Evolutionary conservation across 2,113 vertebrate species (phyloP).

Genomic region (Chitala chitala): DNA sequence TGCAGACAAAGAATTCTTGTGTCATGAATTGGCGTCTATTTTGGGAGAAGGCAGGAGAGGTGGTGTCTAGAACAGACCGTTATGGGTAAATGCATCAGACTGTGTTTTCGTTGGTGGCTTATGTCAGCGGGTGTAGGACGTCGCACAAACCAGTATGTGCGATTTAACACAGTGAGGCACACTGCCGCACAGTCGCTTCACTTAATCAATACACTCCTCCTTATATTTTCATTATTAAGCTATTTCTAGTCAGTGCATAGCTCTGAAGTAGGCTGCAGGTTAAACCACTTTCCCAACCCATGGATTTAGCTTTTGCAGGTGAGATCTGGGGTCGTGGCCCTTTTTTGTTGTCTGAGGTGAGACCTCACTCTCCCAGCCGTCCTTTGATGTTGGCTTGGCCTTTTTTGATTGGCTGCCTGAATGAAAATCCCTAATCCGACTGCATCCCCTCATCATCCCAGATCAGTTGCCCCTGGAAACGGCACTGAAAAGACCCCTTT

Average conservation of each 20-base stretch:
- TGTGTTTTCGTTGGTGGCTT: neutral
- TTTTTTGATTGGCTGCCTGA: neutral
- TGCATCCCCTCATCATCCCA: slow-evolving; percentile 9
- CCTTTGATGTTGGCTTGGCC: neutral
- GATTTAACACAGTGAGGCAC: neutral
- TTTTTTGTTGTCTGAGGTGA: neutral
- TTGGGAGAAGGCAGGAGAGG: neutral
- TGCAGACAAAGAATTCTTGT: too few species aligned
- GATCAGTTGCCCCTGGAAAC: slow-evolving; percentile 13
- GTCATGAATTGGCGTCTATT: neutral
- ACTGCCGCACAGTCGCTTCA: neutral
- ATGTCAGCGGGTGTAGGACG: too few species aligned
- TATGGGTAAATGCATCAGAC: neutral
- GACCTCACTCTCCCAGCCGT: neutral
- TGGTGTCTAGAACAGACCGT: neutral
- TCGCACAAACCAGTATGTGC: too few species aligned
- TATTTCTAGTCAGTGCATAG: neutral
- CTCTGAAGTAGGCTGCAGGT: too few species aligned
- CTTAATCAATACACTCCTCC: neutral
- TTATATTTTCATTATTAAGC: neutral
- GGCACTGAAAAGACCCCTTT: neutral
- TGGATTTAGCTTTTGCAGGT: neutral
- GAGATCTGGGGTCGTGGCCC: neutral
- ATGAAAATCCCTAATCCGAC: slow-evolving; percentile 17
- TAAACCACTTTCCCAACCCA: neutral